Base-by-base conservation (phyloP, 2,797 vertebrate genomes). In the Lepus townsendii region DNA sequence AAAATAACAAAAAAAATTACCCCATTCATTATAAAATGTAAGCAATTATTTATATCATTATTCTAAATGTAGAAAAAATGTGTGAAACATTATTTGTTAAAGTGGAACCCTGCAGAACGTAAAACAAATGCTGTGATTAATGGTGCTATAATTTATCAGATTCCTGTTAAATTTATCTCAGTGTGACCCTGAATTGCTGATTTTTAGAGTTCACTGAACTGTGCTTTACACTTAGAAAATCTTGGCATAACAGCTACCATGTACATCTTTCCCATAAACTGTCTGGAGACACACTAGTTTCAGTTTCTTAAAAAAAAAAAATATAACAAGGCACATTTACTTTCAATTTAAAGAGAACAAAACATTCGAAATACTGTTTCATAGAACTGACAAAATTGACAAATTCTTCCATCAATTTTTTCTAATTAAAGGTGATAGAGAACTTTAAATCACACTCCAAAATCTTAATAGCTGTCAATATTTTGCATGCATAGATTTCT, bases 61-160 rank as follows among this genome's bases (percentile, higher is more conserved):
- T 75, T 86, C 7, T 75, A 95, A 95, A 84, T 82, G 22, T 78
- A 83, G 50, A 32, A 4, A 57, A 72, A 92, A 83, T 57, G 54
- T 66, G 4, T 52, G 4, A 4, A 47, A 11, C 1, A 22, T 54
- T 75, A 87, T 83, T 80, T 90, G 26, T 78, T 86, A n/a, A 88
- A 82, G 63, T 71, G 1, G 3, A 69, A 71, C 57, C 4, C 9
- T 72, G 22, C 7, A 79, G 8, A 5, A 84, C 75, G 50, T 57
- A 68, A 96, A 79, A 22, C 35, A 63, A 17, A 66, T 66, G 26
- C 24, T 63, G 71, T 63, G 24, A 26, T 60, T 92, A 92, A 72
- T 93, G 24, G 60, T 60, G 66, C 16, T 88, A 0, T 57, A 72
- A 85, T 83, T 88, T 71, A 91, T 30, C 38, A 88, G 16, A 47